phyloP scores from a whole-genome alignment of 1,140 invertebrate genomes.

The Sitophilus oryzae region DNA sequence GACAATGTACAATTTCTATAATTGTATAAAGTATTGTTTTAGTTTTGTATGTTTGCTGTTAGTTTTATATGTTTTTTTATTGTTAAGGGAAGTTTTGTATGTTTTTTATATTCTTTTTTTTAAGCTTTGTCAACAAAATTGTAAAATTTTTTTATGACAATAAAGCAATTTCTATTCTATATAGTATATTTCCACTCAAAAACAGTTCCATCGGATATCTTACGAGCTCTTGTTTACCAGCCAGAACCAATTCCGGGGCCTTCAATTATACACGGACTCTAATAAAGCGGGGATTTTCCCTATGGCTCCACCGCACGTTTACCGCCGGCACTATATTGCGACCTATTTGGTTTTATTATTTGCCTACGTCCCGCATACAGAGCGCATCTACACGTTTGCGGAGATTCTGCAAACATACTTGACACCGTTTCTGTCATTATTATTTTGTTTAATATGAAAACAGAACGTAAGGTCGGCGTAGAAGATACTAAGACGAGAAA shows the following conservation, averaged over 20 bases:
- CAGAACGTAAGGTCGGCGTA: slow-evolving; percentile 6
- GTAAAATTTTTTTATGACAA: too few species aligned
- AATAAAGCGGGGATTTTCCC: slow-evolving; percentile 15
- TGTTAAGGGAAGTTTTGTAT: too few species aligned
- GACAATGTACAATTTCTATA: too few species aligned
- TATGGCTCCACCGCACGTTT: slow-evolving; percentile 18
- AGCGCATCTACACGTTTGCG: slow-evolving; percentile 17
- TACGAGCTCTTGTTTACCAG: slow-evolving; percentile 16
- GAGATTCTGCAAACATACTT: slow-evolving; percentile 24
- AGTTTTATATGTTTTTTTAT: too few species aligned
- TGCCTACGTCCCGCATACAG: slow-evolving; percentile 22
- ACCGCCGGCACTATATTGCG: slow-evolving; percentile 20
- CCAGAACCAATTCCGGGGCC: slow-evolving; percentile 14
- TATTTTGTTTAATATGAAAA: slow-evolving; percentile 21
- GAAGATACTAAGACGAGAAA: slow-evolving; percentile 13
- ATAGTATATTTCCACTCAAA: slow-evolving; percentile 1
- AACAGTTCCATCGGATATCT: slow-evolving; percentile 16
- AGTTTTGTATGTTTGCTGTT: too few species aligned
- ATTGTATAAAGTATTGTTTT: too few species aligned
- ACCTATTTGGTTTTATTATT: slow-evolving; percentile 28
- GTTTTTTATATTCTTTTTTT: too few species aligned
- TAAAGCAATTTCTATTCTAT: too few species aligned
- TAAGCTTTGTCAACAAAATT: too few species aligned
- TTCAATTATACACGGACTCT: slow-evolving; percentile 23
- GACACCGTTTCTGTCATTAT: slow-evolving; percentile 27